Base-by-base conservation (phyloP, 2,113 vertebrate species). In the Triplophysa rosa region DNA sequence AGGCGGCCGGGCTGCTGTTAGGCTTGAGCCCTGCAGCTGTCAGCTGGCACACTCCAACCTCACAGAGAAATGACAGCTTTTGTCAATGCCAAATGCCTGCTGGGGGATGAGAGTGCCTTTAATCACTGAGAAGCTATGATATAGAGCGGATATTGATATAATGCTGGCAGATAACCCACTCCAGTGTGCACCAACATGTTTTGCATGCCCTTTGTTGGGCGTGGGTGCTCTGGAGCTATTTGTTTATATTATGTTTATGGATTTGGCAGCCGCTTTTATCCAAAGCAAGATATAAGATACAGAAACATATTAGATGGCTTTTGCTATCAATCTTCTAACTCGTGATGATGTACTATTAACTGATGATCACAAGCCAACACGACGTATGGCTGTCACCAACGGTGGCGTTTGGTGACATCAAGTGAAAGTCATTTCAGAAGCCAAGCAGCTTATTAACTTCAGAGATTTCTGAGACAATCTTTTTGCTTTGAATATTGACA, bases 31-130 rank as follows among this genome's bases (percentile, higher is more conserved):
- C 81, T 91, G 93, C 94, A 95, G 94, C 94, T 95, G 94, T 95
- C 86, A 87, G 90, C 88, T 94, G 94, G 93, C 94, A 95, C 93
- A 87, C 94, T 95, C 90, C 94, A 72, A 89, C 91, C 90, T 93
- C 88, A 70, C 86, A 88, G 90, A 93, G 88, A 91, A 94, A 93
- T 89, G 87, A 92, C 92, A 94, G 90, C 87, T 93, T 91, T 90
- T 91, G 90, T 94, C 93, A 91, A 86, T 92, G 91, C 91, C 90
- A 93, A 93, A 88, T 91, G 92, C 91, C 90, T 90, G 91, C 87
- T 90, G 90, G 76, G 87, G 89, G 87, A 85, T 83, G 90, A 86
- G 89, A 91, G 89, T 17, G 29, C 61, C 82, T 86, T 90, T 89
- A 90, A 90, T 91, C 86, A 77, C 73, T 59, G 80, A 86, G 84